Evolutionary conservation across 2,888 invertebrate species (phyloP), one percentile per base, ranked within the genome.

Genomic region (Metopia argyrocephala): DNA sequence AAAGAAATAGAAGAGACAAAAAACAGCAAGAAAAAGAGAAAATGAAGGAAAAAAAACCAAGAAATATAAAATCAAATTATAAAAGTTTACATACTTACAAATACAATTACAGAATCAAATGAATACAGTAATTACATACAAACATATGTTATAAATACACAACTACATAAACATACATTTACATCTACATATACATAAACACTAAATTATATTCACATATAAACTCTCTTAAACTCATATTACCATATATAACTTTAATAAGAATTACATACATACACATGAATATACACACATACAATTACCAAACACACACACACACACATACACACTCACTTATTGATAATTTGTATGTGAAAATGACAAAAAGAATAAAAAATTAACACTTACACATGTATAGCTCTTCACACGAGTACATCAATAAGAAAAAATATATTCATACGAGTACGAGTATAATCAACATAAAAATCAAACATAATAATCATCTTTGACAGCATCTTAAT

Each of bases 371-470:
- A 18, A 9, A 3, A 59, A 56, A 9, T 12, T 3, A 20, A 59
- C 12, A 38, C 71, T 73, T 73, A 78, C 78, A 78, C 46, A 65
- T 65, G 23, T 25, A 56, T 27, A 54, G n/a, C 12, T 6, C 21
- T 15, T 23, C 54, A 54, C 15, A 52, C 23, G 31, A 31, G 12
- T 31, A 9, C 9, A 31, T 31, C 7, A 7, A 31, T 38, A 38
- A 3, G n/a, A n/a, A 12, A 9, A 9, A 9, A 3, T 71, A 78
- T 61, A 78, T 78, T 66, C 78, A 78, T 61, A 78, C 78, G 71
- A 66, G 71, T 71, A 78, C 66, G 31, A 66, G 66, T 78, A 66
- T 71, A 73, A 73, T 73, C 71, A 66, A 78, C 73, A 78, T 71
- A 78, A 78, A 71, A 59, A 56, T 6, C 28, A 48, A 48, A 28